Evolutionary conservation across 2,797 vertebrate species (phyloP).

Genomic region (Sebastes itinus): DNA sequence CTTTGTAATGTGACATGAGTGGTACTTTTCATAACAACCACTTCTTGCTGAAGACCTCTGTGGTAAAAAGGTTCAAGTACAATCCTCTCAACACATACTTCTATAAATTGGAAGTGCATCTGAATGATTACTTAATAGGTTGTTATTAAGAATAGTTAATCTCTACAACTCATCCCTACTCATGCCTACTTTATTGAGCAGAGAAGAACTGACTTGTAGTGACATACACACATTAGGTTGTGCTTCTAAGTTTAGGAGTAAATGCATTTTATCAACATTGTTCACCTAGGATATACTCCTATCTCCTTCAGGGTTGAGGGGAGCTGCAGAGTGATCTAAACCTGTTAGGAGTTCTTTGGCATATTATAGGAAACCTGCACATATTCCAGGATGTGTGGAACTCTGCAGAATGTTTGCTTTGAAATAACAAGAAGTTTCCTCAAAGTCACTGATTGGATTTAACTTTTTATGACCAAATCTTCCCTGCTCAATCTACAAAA

Average conservation of each 20-base stretch:
- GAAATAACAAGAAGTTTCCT: background rate
- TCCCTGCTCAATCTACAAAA: background rate
- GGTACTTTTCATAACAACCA: background rate
- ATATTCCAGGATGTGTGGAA: background rate
- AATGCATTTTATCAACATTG: background rate
- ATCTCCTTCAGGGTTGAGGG: background rate
- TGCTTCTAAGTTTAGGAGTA: background rate
- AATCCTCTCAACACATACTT: background rate
- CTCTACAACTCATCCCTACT: background rate
- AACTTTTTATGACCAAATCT: background rate
- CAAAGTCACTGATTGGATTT: background rate
- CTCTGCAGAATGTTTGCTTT: background rate
- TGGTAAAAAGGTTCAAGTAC: background rate
- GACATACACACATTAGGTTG: background rate
- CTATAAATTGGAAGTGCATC: background rate
- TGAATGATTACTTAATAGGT: background rate
- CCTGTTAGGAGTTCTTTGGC: background rate
- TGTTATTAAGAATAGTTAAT: background rate
- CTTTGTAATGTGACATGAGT: background rate
- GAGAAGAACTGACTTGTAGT: background rate
- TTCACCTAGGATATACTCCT: background rate
- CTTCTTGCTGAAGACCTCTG: background rate
- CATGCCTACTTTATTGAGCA: background rate
- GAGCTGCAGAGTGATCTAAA: background rate
- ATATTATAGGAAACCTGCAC: background rate